phyloP scores from a whole-genome alignment of 2,113 vertebrate species.

The Cyprinodon brontotheroides region DNA sequence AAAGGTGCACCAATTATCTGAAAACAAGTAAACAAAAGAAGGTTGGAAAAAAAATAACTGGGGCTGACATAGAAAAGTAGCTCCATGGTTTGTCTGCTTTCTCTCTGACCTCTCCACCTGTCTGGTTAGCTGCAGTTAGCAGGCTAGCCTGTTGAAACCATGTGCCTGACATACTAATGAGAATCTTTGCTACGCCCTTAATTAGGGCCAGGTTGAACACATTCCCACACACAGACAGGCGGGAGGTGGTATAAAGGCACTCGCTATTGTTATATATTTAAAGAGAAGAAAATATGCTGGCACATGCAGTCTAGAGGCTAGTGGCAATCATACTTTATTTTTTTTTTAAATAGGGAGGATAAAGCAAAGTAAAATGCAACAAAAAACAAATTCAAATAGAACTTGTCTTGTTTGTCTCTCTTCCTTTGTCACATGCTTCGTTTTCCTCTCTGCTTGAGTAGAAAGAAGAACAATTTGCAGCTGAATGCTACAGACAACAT shows the following conservation, averaged over 20 bases:
- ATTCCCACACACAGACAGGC: constrained; percentile 21
- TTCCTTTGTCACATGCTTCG: constrained; percentile 31
- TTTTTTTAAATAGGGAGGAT: constrained; percentile 33
- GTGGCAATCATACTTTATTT: constrained; percentile 28
- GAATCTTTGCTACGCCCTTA: constrained; percentile 49
- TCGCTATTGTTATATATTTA: constrained; percentile 43
- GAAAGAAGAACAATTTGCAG: constrained; percentile 43
- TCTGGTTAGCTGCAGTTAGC: constrained; percentile 53
- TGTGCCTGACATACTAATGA: constrained; percentile 70
- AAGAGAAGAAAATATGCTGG: constrained; percentile 37
- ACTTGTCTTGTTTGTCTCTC: constrained; percentile 30
- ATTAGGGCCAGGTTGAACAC: constrained; percentile 38
- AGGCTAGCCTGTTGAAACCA: constrained; percentile 33
- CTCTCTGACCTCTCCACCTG: constrained; percentile 55
- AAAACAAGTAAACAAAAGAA: constrained; percentile 11
- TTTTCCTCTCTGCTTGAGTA: constrained; percentile 34
- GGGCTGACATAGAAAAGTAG: constrained; percentile 4
- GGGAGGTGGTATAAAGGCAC: constrained; percentile 30
- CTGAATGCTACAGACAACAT: constrained; percentile 52
- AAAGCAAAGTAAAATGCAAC: constrained; percentile 44
- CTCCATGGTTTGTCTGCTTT: constrained; percentile 40
- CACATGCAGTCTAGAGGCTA: constrained; percentile 38
- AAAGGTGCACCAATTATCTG: constrained; percentile 31
- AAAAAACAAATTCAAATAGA: constrained; percentile 47
- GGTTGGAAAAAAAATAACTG: neutral